A percentile compares a stretch with the other conserved stretches of the same genome.
These are phyloP conservation scores for Aplysina aerophoba DNA, from an alignment of 37 sponge, comb jelly and placozoan species.

Conservation along the genomic window DNA sequence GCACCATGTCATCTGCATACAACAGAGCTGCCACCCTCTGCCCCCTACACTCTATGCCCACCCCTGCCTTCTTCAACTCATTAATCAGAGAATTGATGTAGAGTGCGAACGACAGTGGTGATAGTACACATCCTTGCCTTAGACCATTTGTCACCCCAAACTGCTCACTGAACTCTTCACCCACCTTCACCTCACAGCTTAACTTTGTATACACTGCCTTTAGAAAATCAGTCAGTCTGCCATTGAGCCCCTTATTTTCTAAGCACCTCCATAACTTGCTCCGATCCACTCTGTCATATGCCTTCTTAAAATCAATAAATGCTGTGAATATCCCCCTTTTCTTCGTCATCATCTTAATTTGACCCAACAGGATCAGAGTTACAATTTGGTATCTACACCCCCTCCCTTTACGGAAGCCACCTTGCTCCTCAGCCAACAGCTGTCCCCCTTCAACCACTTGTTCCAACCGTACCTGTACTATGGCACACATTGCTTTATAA, in stretches of 20 bases:
- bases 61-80: background rate
- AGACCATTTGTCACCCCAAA: background rate
- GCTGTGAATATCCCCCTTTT: background rate
- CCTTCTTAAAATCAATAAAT: constrained; percentile 7
- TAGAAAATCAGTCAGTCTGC: background rate
- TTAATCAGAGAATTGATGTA: background rate
- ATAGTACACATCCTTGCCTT: constrained; percentile 7
- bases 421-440: constrained; percentile 9
- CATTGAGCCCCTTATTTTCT: background rate
- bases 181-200: background rate
- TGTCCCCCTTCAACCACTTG: background rate
- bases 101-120: background rate
- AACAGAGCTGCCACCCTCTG: background rate
- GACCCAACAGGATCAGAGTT: background rate
- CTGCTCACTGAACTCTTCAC: background rate
- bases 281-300: constrained; percentile 13
- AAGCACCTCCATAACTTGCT: constrained; percentile 3
- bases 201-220: background rate
- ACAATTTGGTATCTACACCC: constrained; percentile 12
- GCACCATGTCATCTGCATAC: constrained; percentile 6
- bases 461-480: background rate
- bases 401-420: constrained; percentile 24
- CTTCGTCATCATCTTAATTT: background rate
- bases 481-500: background rate
- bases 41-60: background rate